Evolutionary conservation across 2,113 vertebrate genomes (phyloP).

Genomic region (Sitta europaea): DNA sequence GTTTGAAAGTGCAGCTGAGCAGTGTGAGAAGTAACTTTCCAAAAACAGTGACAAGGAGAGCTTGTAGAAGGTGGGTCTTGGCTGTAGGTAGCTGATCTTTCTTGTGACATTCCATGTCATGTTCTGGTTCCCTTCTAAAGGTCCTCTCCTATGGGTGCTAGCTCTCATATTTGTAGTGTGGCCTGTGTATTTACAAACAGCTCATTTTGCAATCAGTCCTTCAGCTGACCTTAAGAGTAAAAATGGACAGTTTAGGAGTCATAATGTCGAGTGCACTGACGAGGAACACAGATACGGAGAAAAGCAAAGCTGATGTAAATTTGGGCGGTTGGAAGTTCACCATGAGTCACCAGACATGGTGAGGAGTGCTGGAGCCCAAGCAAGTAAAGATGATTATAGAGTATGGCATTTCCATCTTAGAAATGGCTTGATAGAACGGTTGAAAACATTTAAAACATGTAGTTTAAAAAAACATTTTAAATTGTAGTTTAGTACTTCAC

Average conservation of each 20-base stretch:
- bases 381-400: constrained; percentile 43
- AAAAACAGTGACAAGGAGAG: background rate
- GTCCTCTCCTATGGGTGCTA: fast-evolving
- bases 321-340: background rate
- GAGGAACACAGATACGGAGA: background rate
- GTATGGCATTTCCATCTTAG: background rate
- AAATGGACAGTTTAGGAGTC: background rate
- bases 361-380: background rate
- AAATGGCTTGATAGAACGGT: background rate
- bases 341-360: background rate
- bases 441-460: background rate
- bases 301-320: background rate
- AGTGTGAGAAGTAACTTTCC: background rate
- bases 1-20: background rate
- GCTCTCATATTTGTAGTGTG: background rate
- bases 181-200: background rate
- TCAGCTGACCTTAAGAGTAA: background rate
- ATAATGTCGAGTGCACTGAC: background rate
- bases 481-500: background rate
- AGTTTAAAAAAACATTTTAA: background rate
- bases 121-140: background rate
- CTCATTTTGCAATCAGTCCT: background rate
- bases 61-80: background rate
- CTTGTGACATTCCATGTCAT: background rate
- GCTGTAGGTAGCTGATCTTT: background rate